Evolutionary conservation across 2,797 vertebrate species (phyloP).

Genomic region (Cryptoprocta ferox): DNA sequence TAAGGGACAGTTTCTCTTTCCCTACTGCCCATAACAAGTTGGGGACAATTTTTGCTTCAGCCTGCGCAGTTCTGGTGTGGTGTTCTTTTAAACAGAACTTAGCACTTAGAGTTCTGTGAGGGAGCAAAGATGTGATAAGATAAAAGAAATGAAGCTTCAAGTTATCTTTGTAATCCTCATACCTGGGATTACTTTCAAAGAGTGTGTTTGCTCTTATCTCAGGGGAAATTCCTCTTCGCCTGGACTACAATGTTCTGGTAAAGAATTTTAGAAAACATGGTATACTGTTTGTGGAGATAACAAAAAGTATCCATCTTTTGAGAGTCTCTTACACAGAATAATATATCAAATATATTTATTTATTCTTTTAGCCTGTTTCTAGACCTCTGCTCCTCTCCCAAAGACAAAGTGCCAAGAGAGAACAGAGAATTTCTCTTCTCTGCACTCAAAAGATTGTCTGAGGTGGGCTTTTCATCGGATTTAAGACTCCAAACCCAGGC

Average conservation of each 20-base stretch:
- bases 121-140: conserved; percentile 86
- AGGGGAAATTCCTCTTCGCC: conserved; percentile 78
- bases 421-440: conserved; percentile 61
- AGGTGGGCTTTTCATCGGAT: background rate
- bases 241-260: conserved; percentile 73
- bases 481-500: background rate
- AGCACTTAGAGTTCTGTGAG: conserved; percentile 77
- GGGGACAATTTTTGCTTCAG: conserved; percentile 69
- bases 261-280: conserved; percentile 76
- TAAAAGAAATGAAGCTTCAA: conserved; percentile 87
- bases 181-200: conserved; percentile 87
- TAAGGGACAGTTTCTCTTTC: conserved; percentile 33
- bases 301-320: conserved; percentile 65
- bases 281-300: conserved; percentile 58
- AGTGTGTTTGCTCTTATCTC: conserved; percentile 84
- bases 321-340: conserved; percentile 70
- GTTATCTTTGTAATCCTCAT: conserved; percentile 88
- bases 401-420: conserved; percentile 55
- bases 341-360: conserved; percentile 68
- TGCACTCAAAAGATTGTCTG: conserved; percentile 35
- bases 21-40: conserved; percentile 56
- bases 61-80: conserved; percentile 59
- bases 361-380: conserved; percentile 61
- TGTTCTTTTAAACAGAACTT: conserved; percentile 81
- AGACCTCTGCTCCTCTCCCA: conserved; percentile 41